Conservation (phyloP, 2,797 vertebrate genomes). For the Acipenser ruthenus region DNA sequence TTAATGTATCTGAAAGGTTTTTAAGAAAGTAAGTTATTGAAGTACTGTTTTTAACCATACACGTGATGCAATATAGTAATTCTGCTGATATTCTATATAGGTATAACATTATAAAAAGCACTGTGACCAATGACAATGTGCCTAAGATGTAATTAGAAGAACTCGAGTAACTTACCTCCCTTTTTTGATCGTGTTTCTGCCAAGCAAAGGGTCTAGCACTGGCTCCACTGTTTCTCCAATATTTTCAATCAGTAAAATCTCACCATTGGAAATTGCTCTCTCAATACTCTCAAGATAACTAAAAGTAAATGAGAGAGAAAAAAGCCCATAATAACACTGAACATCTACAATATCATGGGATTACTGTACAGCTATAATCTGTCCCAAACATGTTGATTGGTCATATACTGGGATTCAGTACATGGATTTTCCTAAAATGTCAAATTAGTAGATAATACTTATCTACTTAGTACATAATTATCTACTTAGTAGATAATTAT, state of each 20-base stretch:
- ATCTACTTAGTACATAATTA: too few relatives aligned
- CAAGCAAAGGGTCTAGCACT: slow-evolving; percentile 56
- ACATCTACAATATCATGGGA: too few relatives aligned
- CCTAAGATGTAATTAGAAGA: too few relatives aligned
- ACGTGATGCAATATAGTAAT: not conserved
- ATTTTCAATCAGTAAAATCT: slow-evolving; percentile 53
- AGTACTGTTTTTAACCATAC: not conserved
- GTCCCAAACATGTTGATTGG: too few relatives aligned
- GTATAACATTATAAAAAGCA: not conserved
- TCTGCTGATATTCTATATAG: not conserved
- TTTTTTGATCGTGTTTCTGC: slow-evolving; percentile 61
- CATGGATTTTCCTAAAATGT: too few relatives aligned
- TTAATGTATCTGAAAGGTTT: slow-evolving; percentile 43
- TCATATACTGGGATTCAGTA: too few relatives aligned
- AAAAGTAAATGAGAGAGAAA: not conserved
- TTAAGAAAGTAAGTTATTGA: not conserved
- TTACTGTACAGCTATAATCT: too few relatives aligned
- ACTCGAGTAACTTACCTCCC: slow-evolving; percentile 44
- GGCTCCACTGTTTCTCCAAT: slow-evolving; percentile 48
- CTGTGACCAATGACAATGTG: not conserved
- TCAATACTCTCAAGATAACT: slow-evolving; percentile 59
- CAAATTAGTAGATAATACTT: too few relatives aligned
- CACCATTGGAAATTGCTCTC: slow-evolving; percentile 44
- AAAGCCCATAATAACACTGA: not conserved
- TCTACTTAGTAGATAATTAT: too few relatives aligned